A percentile compares a stretch with the other conserved stretches of the same genome.
Evolutionary conservation across 2,888 invertebrate genomes (phyloP).

Genomic region (Trissonchulus sp.): DNA sequence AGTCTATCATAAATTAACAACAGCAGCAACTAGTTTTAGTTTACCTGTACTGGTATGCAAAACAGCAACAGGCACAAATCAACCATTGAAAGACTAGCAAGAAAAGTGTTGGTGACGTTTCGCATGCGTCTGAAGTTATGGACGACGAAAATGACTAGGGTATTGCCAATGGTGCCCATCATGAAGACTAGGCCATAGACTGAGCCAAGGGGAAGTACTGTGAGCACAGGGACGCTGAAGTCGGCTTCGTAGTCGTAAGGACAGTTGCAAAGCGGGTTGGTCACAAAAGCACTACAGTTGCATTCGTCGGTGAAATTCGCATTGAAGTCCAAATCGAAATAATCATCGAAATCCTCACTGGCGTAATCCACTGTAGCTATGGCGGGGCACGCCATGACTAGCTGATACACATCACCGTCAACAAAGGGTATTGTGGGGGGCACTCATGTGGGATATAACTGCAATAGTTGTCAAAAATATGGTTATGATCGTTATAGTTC

Average conservation of each 20-base stretch:
- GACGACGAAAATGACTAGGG: slow-evolving; percentile 52
- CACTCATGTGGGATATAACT: no score
- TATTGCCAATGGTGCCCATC: slow-evolving; percentile 51
- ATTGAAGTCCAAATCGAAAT: background rate
- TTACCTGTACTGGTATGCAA: slow-evolving; percentile 65
- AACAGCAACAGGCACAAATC: slow-evolving; percentile 65
- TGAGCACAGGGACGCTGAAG: background rate
- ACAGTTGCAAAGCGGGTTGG: background rate
- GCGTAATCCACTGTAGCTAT: no score
- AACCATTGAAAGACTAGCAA: slow-evolving; percentile 65
- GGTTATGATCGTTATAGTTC: no score
- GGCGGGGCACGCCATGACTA: no score
- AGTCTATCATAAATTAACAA: no score
- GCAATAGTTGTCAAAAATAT: no score
- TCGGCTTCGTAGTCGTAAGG: background rate
- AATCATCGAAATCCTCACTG: no score
- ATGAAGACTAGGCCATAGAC: slow-evolving; percentile 51
- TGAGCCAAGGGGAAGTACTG: slow-evolving; percentile 33
- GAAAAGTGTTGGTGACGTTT: slow-evolving; percentile 64
- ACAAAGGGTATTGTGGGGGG: no score
- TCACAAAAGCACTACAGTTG: background rate
- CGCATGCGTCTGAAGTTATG: slow-evolving; percentile 53
- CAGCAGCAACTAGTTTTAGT: no score
- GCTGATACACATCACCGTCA: no score
- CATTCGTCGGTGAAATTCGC: background rate